phyloP scores from a whole-genome alignment of 92 coral and sea anemone genomes.

The Pocillopora grandis region DNA sequence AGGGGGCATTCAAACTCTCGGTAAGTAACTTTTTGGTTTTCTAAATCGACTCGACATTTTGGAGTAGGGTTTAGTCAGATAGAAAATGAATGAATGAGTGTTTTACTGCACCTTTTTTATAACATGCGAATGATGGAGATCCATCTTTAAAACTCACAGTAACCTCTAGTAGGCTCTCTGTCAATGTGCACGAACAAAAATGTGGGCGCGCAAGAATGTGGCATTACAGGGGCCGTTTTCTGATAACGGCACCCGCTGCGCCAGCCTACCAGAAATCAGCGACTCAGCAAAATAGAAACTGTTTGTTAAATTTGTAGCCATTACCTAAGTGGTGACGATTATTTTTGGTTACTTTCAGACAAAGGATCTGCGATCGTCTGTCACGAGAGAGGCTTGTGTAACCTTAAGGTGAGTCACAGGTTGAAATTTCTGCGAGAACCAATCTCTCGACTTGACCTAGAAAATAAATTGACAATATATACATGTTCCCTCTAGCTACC shows the following conservation, averaged over 20 bases:
- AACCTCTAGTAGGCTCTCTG: no score
- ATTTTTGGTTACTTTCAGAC: conserved; percentile 54
- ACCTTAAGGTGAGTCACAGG: conserved; percentile 71
- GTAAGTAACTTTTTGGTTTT: conserved; percentile 54
- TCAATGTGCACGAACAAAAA: no score
- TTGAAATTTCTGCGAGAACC: not conserved
- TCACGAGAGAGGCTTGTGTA: conserved; percentile 91
- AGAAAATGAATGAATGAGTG: no score
- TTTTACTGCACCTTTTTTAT: no score
- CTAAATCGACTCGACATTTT: not conserved
- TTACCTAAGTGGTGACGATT: not conserved
- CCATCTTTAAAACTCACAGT: no score
- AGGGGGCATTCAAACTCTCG: conserved; percentile 95
- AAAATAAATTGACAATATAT: not conserved
- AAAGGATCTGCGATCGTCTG: conserved; percentile 90
- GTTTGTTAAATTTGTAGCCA: no score
- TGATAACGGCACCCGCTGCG: no score
- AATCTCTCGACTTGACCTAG: not conserved
- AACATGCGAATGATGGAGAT: no score
- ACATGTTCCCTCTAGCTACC: conserved; percentile 55
- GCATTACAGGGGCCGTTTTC: no score
- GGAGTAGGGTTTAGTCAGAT: not conserved
- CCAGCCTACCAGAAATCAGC: no score
- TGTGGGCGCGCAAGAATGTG: no score
- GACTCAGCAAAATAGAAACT: no score